phyloP scores from a whole-genome alignment of 2,113 vertebrate genomes.

The Candoia aspera region DNA sequence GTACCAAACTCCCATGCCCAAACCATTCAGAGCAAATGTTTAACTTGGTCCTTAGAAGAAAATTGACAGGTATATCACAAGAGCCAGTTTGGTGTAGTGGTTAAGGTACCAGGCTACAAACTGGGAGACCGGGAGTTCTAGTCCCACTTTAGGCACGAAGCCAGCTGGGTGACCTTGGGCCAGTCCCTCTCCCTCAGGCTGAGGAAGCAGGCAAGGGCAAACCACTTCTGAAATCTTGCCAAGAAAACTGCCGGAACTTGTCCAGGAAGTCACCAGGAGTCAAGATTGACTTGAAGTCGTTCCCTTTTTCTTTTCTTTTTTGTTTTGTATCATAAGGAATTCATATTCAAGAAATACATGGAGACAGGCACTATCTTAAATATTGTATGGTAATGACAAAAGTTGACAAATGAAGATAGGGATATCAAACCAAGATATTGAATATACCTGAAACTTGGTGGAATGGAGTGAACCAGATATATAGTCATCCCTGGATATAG shows the following conservation, averaged over 20 bases:
- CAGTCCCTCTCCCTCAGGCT: neutral
- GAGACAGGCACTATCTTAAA: neutral
- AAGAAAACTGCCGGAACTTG: neutral
- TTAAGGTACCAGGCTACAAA: neutral
- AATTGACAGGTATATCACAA: neutral
- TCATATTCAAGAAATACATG: neutral
- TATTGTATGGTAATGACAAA: neutral
- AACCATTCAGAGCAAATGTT: neutral
- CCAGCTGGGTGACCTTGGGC: neutral
- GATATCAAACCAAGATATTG: neutral
- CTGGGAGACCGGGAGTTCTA: neutral
- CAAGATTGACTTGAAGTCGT: neutral
- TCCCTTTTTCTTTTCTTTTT: neutral
- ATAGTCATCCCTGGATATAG: neutral
- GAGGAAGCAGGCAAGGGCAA: neutral
- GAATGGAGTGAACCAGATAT: neutral
- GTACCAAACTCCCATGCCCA: neutral
- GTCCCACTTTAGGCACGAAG: neutral
- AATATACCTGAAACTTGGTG: neutral
- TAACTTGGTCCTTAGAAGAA: neutral
- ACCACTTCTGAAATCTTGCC: neutral
- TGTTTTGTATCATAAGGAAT: neutral
- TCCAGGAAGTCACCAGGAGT: neutral
- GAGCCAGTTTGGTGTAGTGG: neutral
- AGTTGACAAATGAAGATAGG: neutral